Evolutionary conservation across 2,113 vertebrate genomes (phyloP), one percentile per base, ranked within the genome.

Genomic region (Zeus faber): DNA sequence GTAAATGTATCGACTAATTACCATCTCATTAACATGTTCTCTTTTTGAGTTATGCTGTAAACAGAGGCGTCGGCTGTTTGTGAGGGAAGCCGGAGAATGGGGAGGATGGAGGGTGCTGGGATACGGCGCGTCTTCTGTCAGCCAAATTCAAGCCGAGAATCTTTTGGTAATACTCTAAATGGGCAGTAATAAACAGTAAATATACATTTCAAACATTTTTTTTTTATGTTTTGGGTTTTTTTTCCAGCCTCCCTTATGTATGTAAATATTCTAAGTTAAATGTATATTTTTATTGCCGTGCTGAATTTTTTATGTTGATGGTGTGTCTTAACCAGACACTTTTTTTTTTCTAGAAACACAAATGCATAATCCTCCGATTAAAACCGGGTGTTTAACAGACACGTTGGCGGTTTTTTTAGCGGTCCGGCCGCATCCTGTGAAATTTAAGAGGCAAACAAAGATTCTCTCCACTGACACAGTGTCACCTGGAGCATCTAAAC

Each of bases 401-500:
- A 83, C 81, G 76, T 26, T 71, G 68, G 76, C 80, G 69, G 39
- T 70, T 53, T n/a, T 69, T 87, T 87, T 85, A 85, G 79, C 76
- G 80, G 82, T 64, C 65, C 69, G 66, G 77, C 73, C 85, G 84
- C 83, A 80, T 85, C 76, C 76, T 80, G 77, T 89, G 87, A 88
- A 90, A 89, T 90, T 87, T 90, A 85, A 86, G 85, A 65, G 77
- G 88, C 83, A 90, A 91, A 90, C 82, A 90, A 74, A 77, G 80
- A 81, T 86, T 79, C 76, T 77, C 85, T 85, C 85, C 65, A 41
- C 80, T 79, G 85, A 74, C 86, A 70, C 53, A 68, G 72, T 80
- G 84, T 87, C 82, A 87, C 83, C 85, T 72, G 61, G 74, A 85
- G 83, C 86, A 83, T 86, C 86, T 89, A 90, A 91, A 91, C 90